Conservation (phyloP, 2,888 invertebrate species). For the Corbicula japonica region DNA sequence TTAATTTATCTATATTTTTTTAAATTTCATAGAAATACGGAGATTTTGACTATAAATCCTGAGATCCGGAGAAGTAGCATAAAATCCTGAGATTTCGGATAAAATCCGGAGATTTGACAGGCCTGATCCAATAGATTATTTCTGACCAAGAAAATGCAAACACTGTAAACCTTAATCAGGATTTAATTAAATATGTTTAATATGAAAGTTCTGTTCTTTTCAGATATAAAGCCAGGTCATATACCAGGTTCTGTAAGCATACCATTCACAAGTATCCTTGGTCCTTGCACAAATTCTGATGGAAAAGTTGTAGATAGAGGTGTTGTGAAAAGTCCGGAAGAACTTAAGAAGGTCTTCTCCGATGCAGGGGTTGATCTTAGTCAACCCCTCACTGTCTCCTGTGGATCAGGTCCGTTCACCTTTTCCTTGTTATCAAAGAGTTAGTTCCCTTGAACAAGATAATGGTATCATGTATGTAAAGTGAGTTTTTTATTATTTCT, state of each 20-base stretch:
- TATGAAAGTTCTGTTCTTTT: slow-evolving; percentile 17
- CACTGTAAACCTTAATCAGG: too few species aligned
- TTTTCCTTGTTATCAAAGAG: neutral
- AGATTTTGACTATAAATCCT: too few species aligned
- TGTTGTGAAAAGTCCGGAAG: slow-evolving; percentile 72
- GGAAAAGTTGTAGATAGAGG: slow-evolving; percentile 36
- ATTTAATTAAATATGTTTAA: too few species aligned
- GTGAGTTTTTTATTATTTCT: neutral
- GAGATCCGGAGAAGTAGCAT: too few species aligned
- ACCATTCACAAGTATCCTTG: slow-evolving; percentile 75
- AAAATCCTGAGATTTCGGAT: too few species aligned
- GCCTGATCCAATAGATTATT: too few species aligned
- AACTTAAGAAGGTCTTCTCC: slow-evolving; percentile 75
- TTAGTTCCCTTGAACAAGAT: neutral
- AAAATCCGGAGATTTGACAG: too few species aligned
- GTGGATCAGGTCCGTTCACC: slow-evolving; percentile 84
- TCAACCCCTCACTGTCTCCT: slow-evolving; percentile 78
- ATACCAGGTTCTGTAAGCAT: slow-evolving; percentile 79
- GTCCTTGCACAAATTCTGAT: slow-evolving; percentile 68
- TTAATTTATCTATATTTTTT: too few species aligned
- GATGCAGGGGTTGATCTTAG: slow-evolving; percentile 75
- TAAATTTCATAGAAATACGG: too few species aligned
- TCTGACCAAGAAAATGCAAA: too few species aligned
- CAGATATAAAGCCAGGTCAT: slow-evolving; percentile 83
- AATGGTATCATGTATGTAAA: neutral